Evolutionary conservation across 2,797 vertebrate species (phyloP), one percentile per base, ranked within the genome.

Genomic region (Syngnathus acus): DNA sequence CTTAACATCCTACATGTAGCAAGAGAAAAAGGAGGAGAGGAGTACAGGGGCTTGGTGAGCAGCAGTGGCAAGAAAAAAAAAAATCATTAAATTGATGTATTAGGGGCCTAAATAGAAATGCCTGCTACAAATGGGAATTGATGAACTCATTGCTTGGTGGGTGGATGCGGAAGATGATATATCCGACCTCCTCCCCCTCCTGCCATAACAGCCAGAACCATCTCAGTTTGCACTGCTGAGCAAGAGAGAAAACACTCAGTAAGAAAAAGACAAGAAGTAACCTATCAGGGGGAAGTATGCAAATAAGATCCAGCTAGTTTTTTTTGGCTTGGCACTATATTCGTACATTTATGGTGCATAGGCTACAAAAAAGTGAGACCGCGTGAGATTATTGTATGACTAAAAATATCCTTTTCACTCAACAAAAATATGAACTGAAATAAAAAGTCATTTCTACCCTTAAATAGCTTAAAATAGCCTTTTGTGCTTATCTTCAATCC

Each of bases 51-150:
- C 21, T 43, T 43, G 53, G 16, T 65, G 38, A 54, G 19, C 32
- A 55, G 64, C n/a, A 42, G 14, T 2, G 82, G 81, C 74, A 65
- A 60, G 54, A 72, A 65, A 69, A 74, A 23, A 65, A 75, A 68
- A 85, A 88, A 84, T 88, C 85, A 90, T 90, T 90, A 91, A 83
- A 88, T 87, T 89, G 89, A 91, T 91, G 77, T 86, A 91, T 90
- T 87, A 85, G 83, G 78, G 81, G 85, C 77, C 88, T 88, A 89
- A 91, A 89, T 91, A 90, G 90, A 91, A 89, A 90, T 86, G 88
- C 82, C 85, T 89, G 70, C 73, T 85, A 72, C 85, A 87, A 88
- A 91, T 89, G 87, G 85, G 89, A 90, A 90, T 90, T 89, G 88
- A 90, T 89, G 85, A 88, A 91, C 71, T 91, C 83, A 71, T 88